Evolutionary conservation across 1,140 invertebrate species (phyloP), one percentile per base, ranked within the genome.

Genomic region (Cyphomyrmex costatus): DNA sequence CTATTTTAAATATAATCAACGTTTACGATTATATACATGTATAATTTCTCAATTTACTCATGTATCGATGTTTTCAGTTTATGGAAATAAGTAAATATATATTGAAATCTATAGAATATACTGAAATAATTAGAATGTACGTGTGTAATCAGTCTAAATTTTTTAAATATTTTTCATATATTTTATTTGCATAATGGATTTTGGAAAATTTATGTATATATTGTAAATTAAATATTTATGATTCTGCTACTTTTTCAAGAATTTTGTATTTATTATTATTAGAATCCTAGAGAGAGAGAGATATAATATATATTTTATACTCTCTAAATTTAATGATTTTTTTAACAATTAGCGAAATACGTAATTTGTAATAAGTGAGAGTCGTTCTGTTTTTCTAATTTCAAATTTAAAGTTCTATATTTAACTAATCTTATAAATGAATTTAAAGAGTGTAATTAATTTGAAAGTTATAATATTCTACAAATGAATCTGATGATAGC

Each of bases 401-500:
- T 66, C 0, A 53, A 66, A 61, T 66, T 24, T 33, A 46, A 66
- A 66, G 30, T 2, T 24, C 6, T 27, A n/a, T 7, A 56, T 27
- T 3, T 30, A 27, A 12, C 4, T 19, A 6, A 30, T 33, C 19
- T 21, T 51, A 19, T 24, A 65, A 27, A 66, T 53, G 2, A 51
- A 51, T 16, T 30, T 12, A 14, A 65, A 27, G 3, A n/a, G n/a
- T n/a, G n/a, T n/a, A n/a, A n/a, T n/a, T n/a, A n/a, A 36, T 66
- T 30, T 33, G 63, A 53, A 46, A 66, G 63, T 53, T 66, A 33
- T 27, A 66, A 78, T 60, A 42, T 63, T 56, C 60, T 5, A 78
- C 76, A 78, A 80, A 66, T 30, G 46, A 58, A 80, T 58, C 51
- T 42, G 19, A 27, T 51, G 24, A 21, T 70, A 65, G 70, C 65